A percentile compares a stretch with the other conserved stretches of the same genome.
Evolutionary conservation across 1,140 invertebrate genomes (phyloP).

Genomic region (Rhopalosiphum padi): DNA sequence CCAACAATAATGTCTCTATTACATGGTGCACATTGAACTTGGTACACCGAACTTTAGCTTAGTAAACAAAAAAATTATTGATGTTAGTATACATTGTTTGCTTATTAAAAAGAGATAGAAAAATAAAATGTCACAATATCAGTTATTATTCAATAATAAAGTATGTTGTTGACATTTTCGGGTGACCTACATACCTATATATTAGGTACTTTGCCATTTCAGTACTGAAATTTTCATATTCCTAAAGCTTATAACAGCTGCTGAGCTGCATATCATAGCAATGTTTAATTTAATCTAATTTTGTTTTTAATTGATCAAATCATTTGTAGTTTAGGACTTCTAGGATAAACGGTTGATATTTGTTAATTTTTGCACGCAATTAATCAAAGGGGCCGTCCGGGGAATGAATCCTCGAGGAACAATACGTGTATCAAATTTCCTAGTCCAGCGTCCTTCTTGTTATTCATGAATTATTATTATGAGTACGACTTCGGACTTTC

Average conservation of each 20-base stretch:
- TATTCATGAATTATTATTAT: background rate
- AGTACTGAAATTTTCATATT: background rate
- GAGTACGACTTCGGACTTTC: background rate
- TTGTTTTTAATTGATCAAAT: background rate
- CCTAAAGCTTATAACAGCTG: background rate
- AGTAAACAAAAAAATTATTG: background rate
- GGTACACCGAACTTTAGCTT: background rate
- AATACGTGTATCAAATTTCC: slow-evolving; percentile 40
- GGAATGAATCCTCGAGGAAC: background rate
- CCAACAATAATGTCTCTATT: background rate
- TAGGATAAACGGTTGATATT: background rate
- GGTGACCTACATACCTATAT: slow-evolving; percentile 31
- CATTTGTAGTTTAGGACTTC: background rate
- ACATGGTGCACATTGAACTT: background rate
- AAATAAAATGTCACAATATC: slow-evolving; percentile 35
- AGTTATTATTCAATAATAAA: slow-evolving; percentile 42
- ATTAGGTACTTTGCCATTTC: background rate
- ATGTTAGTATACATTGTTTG: slow-evolving; percentile 4
- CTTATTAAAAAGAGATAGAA: background rate
- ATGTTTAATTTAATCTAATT: background rate
- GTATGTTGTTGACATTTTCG: slow-evolving; percentile 33
- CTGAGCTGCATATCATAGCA: background rate
- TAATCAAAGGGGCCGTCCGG: background rate
- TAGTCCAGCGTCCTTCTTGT: slow-evolving; percentile 27
- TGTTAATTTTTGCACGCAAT: slow-evolving; percentile 11